phyloP scores from a whole-genome alignment of 2,888 invertebrate genomes.

The Caenorhabditis uteleia region DNA sequence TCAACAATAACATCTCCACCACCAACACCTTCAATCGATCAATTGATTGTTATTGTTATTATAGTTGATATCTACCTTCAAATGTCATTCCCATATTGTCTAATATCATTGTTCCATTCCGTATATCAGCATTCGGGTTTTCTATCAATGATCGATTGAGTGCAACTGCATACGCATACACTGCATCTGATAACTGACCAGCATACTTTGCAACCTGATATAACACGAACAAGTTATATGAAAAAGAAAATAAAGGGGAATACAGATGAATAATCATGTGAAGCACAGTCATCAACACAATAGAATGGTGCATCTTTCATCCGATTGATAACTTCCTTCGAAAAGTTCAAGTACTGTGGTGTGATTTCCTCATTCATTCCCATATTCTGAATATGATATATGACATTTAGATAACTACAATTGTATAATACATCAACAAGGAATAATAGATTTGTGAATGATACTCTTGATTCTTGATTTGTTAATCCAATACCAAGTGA shows the following conservation, averaged over 20 bases:
- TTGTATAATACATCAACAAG: slow-evolving; percentile 18
- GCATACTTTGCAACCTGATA: slow-evolving; percentile 32
- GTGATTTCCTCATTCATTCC: slow-evolving; percentile 27
- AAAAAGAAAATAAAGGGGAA: too few species aligned
- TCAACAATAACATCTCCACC: slow-evolving; percentile 28
- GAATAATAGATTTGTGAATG: slow-evolving; percentile 17
- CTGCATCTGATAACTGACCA: slow-evolving; percentile 37
- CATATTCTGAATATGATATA: slow-evolving; percentile 21
- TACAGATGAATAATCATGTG: slow-evolving; percentile 10
- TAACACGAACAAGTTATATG: too few species aligned
- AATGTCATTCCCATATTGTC: slow-evolving; percentile 30
- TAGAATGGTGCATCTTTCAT: slow-evolving; percentile 54
- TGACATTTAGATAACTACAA: neutral
- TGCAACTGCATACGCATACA: slow-evolving; percentile 37
- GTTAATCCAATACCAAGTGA: slow-evolving; percentile 1
- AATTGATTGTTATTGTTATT: neutral
- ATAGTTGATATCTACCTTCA: neutral
- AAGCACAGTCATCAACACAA: slow-evolving; percentile 39
- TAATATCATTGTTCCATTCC: slow-evolving; percentile 22
- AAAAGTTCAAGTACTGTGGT: slow-evolving; percentile 41
- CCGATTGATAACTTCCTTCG: slow-evolving; percentile 43
- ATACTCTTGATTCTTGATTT: slow-evolving; percentile 5
- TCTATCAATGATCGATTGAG: slow-evolving; percentile 23
- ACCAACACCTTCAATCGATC: slow-evolving; percentile 5
- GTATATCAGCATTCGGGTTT: slow-evolving; percentile 5